phyloP scores from a whole-genome alignment of 2,888 invertebrate genomes.

The Azorinus chamasolen region DNA sequence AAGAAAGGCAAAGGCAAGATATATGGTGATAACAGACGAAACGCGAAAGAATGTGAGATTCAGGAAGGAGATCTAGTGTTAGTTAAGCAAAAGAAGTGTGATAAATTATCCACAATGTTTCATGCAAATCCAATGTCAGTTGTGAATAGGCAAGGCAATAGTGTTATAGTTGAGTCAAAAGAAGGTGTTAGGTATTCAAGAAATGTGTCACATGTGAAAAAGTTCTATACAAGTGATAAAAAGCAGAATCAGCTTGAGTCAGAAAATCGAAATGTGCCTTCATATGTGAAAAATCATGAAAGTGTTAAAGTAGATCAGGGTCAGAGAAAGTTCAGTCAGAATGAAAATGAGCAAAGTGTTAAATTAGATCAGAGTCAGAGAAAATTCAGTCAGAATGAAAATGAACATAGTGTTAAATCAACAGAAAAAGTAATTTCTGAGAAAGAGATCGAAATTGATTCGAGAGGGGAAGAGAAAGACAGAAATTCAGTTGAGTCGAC shows the following conservation, averaged over 20 bases:
- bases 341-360: no score
- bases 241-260: background rate
- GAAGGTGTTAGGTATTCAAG: conserved; percentile 18
- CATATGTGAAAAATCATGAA: no score
- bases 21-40: conserved; percentile 40
- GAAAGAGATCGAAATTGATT: no score
- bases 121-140: conserved; percentile 7
- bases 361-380: no score
- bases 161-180: conserved; percentile 16
- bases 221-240: background rate
- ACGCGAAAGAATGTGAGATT: conserved; percentile 37
- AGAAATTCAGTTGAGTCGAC: no score
- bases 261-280: background rate
- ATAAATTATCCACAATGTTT: conserved; percentile 42
- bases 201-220: conserved; percentile 26
- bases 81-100: conserved; percentile 25
- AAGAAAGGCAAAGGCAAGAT: conserved; percentile 37
- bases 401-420: no score
- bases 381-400: no score
- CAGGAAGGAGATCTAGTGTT: conserved; percentile 46
- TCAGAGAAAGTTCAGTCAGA: no score
- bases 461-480: no score
- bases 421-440: no score
- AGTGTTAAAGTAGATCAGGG: no score
- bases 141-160: conserved; percentile 5